Conservation (phyloP, 2,113 vertebrate species). For the Zosterops borbonicus region DNA sequence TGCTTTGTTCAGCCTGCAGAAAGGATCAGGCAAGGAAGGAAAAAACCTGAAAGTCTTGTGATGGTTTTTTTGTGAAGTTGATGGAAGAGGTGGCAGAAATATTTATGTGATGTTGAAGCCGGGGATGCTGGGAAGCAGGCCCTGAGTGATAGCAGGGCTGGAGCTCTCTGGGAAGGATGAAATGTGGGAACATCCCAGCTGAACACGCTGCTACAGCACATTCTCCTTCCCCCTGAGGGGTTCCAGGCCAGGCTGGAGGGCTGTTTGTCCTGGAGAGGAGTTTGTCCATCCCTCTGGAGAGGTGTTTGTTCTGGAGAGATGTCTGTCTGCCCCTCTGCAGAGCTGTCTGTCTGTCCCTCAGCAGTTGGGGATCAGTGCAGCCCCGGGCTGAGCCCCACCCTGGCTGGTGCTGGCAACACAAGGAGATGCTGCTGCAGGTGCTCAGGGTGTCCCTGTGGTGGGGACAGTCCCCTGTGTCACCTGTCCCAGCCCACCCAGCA, state of each 20-base stretch:
- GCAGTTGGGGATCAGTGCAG: not conserved
- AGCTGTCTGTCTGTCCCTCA: not conserved
- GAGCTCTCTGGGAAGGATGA: not conserved
- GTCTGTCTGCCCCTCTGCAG: not conserved
- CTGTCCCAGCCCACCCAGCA: not conserved
- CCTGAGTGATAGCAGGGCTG: not conserved
- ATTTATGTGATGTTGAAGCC: not conserved
- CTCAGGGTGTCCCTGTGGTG: not conserved
- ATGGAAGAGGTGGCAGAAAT: constrained; percentile 8
- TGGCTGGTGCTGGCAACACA: not conserved
- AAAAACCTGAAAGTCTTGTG: not conserved
- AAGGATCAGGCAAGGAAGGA: not conserved
- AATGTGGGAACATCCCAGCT: not conserved
- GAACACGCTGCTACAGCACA: accelerated
- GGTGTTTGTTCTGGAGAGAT: not conserved
- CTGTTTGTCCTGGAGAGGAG: not conserved
- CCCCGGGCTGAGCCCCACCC: not conserved
- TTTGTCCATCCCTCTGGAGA: not conserved
- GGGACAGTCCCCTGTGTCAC: not conserved
- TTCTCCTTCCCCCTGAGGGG: accelerated
- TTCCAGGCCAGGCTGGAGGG: accelerated
- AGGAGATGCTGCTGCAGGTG: not conserved
- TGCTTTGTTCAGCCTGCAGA: not conserved
- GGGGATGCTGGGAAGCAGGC: not conserved
- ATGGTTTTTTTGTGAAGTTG: not conserved